Base-by-base conservation (phyloP, 2,888 invertebrate genomes). In the Dryadula phaetusa region DNA sequence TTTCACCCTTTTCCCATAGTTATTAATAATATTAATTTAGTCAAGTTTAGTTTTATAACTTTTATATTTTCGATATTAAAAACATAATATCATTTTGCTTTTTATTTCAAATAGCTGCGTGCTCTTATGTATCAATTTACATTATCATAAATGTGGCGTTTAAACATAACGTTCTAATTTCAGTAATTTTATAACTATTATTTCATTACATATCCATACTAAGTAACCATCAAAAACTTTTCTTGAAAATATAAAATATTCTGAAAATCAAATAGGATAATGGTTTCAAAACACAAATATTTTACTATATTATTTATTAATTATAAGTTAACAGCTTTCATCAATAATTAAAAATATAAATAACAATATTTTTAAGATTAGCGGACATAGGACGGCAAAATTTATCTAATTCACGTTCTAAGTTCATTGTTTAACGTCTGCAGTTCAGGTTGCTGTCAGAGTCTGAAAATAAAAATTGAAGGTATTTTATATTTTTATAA, bases 1-100 rank as follows among this genome's bases (percentile, higher is more conserved):
- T 89, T 78, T 77, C 81, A 66, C 74, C 85, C 90, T 90, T 90
- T 78, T 75, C 74, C 72, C 68, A 72, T 56, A 64, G 69, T 69
- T 34, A 61, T 56, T 60, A 44, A 54, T 64, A 66, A 67, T 28
- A 22, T 63, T 54, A 54, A 22, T 54, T 37, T 54, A 14, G 37
- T 54, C 0, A 22, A 37, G 4, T 37, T 37, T 22, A 4, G 16
- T 37, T n/a, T n/a, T n/a, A n/a, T n/a, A n/a, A n/a, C n/a, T n/a
- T n/a, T n/a, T n/a, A n/a, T n/a, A n/a, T n/a, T n/a, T n/a, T n/a
- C n/a, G n/a, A n/a, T n/a, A n/a, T n/a, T n/a, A n/a, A n/a, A n/a
- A n/a, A n/a, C 37, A 12, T 2, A 37, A 37, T 37, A 37, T 37
- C 1, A 7, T 14, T 37, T 2, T 4, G 37, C 37, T 37, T 37